Evolutionary conservation across 2,113 vertebrate species (phyloP).

Genomic region (Glareola pratincola): DNA sequence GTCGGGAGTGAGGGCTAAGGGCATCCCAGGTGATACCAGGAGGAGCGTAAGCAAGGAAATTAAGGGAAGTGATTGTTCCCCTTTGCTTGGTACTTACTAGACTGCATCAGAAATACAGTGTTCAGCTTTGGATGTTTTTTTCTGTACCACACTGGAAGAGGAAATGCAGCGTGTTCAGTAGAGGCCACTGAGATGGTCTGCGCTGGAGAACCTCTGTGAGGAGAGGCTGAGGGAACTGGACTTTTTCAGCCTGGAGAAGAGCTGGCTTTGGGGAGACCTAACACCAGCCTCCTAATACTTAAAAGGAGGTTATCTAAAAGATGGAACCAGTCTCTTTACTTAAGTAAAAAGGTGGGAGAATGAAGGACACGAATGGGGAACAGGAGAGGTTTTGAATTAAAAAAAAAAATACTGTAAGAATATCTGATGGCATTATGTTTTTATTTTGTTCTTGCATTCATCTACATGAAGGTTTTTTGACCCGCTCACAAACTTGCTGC

Average conservation of each 20-base stretch:
- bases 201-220: neutral
- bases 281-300: neutral
- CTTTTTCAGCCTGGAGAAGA: neutral
- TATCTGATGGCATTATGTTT: neutral
- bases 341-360: neutral
- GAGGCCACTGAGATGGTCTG: neutral
- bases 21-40: fast-evolving
- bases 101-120: neutral
- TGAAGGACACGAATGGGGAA: neutral
- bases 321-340: neutral
- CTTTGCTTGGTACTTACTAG: neutral
- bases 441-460: neutral
- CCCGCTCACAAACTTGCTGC: neutral
- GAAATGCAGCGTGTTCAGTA: neutral
- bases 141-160: neutral
- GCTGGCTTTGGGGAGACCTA: neutral
- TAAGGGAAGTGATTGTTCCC: neutral
- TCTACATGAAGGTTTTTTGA: neutral
- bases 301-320: neutral
- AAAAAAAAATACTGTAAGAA: neutral
- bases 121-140: neutral
- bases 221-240: neutral
- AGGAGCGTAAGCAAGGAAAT: neutral
- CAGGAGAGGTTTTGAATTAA: neutral
- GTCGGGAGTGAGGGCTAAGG: neutral